Evolutionary conservation across 2,113 vertebrate genomes (phyloP), one percentile per base, ranked within the genome.

Genomic region (Podarcis muralis): DNA sequence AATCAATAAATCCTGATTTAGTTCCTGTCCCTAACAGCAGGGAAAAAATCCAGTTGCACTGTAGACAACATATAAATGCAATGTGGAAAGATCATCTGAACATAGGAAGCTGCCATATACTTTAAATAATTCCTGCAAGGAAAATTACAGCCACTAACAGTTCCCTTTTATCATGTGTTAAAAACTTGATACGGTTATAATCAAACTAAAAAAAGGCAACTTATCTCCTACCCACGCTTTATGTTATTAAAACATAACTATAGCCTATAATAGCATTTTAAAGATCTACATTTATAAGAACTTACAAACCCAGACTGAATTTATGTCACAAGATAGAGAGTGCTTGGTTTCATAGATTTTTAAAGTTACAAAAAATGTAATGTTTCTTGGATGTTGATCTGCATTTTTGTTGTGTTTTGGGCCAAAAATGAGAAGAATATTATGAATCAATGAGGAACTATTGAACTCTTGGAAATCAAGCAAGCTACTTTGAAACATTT

Each of bases 241-340:
- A 88, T 92, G 83, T 80, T 91, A 83, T 69, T 79, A 43, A 87
- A 25, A 37, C 18, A 59, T 94, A 93, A 93, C 92, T 94, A 92
- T 7, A 84, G 86, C 6, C 71, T 84, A 65, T 90, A 92, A 84
- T 40, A 53, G 2, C 72, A 93, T 91, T 79, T 90, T 92, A 62
- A 22, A 85, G 16, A n/a, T 22, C 43, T 69, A 11, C 1, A 3
- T 87, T 68, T 87, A 13, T 71, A 48, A 71, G 92, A 93, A 89
- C 4, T 86, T 89, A 23, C 12, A 35, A 81, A 62, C 91, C 40
- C 66, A 30, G 82, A 88, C n/a, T 87, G 84, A 43, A 89, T 91
- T 92, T 95, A 87, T 90, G 75, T 92, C 69, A 91, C 79, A 84
- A 93, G 13, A 92, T 65, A 48, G 9, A 48, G 92, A 35, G 89